Percentiles rank a stretch among this genome's conserved stretches.
phyloP scores from a whole-genome alignment of 2,888 invertebrate species.

The Siphlonurus alternatus region DNA sequence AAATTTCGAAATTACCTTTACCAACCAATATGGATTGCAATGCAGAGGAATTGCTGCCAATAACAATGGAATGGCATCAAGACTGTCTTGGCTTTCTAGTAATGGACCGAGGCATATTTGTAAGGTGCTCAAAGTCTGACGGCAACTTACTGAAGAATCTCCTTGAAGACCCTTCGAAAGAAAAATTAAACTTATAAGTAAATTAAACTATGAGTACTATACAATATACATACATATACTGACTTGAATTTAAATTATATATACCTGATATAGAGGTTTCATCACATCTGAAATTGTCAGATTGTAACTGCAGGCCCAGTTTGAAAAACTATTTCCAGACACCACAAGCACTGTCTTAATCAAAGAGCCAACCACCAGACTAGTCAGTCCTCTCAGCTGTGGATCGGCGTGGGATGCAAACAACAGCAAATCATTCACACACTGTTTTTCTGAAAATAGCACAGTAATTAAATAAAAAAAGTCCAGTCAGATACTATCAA shows the following conservation, averaged over 20 bases:
- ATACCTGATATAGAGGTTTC: background rate
- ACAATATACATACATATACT: no score
- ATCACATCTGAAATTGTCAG: background rate
- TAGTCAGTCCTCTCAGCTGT: constrained; percentile 56
- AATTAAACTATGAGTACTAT: no score
- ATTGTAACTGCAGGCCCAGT: background rate
- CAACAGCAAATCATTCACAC: constrained; percentile 50
- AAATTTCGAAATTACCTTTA: no score
- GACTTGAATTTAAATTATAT: no score
- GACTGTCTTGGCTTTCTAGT: constrained; percentile 42
- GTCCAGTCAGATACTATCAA: background rate
- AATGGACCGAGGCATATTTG: constrained; percentile 38
- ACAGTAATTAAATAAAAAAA: background rate
- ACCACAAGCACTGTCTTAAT: constrained; percentile 40
- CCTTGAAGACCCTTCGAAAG: constrained; percentile 47
- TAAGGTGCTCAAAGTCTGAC: constrained; percentile 49
- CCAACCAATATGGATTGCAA: constrained; percentile 67
- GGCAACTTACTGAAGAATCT: constrained; percentile 56
- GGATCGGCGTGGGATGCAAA: constrained; percentile 61
- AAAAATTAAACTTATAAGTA: no score
- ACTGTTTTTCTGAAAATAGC: constrained; percentile 28
- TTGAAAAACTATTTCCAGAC: constrained; percentile 26
- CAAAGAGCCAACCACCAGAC: constrained; percentile 48
- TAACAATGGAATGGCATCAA: constrained; percentile 36
- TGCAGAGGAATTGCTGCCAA: constrained; percentile 44